Evolutionary conservation across 2,888 invertebrate species (phyloP), one percentile per base, ranked within the genome.

Genomic region (Drosophila tripunctata): DNA sequence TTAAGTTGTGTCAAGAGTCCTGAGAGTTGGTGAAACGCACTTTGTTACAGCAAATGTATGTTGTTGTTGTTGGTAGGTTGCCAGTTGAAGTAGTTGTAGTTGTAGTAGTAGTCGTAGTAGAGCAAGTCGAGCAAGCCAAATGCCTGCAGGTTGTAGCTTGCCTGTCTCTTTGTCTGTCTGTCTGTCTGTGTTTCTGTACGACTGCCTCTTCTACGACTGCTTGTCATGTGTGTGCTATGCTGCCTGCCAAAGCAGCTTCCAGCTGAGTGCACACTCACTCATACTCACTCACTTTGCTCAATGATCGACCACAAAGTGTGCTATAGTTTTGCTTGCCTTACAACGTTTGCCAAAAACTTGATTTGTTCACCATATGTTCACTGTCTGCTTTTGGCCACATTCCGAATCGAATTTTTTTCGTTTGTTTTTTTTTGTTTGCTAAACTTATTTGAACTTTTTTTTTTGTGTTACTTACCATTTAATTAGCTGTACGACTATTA

Each of bases 291-390:
- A 22, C 45, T 35, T 19, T 35, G 36, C 47, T 36, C 71, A 63
- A 15, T 78, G 82, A 81, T 78, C 75, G 75, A 68, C 76, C 79
- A 51, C 77, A 78, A 78, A 71, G 75, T 78, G 60, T 62, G 67
- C 57, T 70, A 56, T 52, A 78, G 67, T 75, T 64, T 71, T 38
- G 30, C 44, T 22, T 22, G 15, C 19, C 57, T 40, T 27, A 41
- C 60, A 60, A 67, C 64, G 63, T 38, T 78, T n/a, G 77, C 82
- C 78, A 81, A 79, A 51, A 55, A 38, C 43, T 47, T 57, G 19
- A 62, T 50, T 38, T 5, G 15, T 47, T 36, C n/a, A 31, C 35
- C 78, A 80, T 77, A 77, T 77, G 80, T 58, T 78, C 55, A n/a
- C 41, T 35, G 33, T 47, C 45, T 30, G 30, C 44, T 48, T 35